Percentiles rank a stretch among this genome's conserved stretches.
Conservation (phyloP, 2,113 vertebrate genomes). For the Taurulus bubalis region DNA sequence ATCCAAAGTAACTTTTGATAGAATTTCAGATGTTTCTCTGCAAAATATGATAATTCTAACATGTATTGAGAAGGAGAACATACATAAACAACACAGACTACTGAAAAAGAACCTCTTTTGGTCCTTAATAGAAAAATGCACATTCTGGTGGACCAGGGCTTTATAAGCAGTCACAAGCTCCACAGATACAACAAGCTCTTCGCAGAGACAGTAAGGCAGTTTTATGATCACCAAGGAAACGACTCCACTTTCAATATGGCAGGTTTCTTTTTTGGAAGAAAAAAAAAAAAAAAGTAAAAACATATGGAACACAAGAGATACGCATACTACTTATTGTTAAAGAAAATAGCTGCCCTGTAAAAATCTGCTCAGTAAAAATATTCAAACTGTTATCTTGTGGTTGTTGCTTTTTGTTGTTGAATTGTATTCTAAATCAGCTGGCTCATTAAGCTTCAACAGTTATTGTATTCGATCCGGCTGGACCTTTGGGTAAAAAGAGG, state of each 20-base stretch:
- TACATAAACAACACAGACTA: conserved; percentile 88
- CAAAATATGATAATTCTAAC: conserved; percentile 78
- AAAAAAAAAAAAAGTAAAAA: conserved; percentile 60
- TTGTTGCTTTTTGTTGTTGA: conserved; percentile 78
- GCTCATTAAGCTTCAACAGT: conserved; percentile 91
- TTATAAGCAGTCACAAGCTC: conserved; percentile 80
- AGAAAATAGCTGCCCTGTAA: conserved; percentile 87
- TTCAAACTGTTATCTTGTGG: conserved; percentile 62
- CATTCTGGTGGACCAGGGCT: conserved; percentile 79
- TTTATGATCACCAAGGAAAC: conserved; percentile 79
- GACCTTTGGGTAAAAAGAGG: conserved; percentile 93
- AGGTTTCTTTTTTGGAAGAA: conserved; percentile 71
- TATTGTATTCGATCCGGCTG: conserved; percentile 87
- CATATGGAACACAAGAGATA: conserved; percentile 66
- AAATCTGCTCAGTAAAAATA: conserved; percentile 89
- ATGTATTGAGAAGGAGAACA: conserved; percentile 82
- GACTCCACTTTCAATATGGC: conserved; percentile 78
- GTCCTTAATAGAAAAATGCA: conserved; percentile 82
- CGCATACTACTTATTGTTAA: conserved; percentile 74
- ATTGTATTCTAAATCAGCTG: conserved; percentile 76
- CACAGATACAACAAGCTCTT: conserved; percentile 81
- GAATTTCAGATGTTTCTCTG: conserved; percentile 86
- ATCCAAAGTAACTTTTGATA: conserved; percentile 67
- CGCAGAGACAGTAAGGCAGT: conserved; percentile 84
- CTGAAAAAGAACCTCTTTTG: conserved; percentile 83